Evolutionary conservation across 2,113 vertebrate species (phyloP).

Genomic region (Peromyscus polionotus): DNA sequence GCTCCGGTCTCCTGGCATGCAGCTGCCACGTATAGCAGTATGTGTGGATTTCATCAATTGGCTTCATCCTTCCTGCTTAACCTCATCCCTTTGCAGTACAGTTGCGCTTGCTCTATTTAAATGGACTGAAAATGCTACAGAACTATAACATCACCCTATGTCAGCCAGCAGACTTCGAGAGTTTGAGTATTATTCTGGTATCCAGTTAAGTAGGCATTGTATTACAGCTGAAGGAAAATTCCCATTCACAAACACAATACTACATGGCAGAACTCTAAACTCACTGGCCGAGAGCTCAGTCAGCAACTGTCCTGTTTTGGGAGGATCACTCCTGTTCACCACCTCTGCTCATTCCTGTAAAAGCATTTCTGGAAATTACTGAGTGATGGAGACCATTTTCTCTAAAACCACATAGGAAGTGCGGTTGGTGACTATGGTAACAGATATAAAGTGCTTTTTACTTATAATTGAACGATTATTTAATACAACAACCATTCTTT

Average conservation of each 20-base stretch:
- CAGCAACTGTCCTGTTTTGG: slow-evolving; percentile 56
- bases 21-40: background rate
- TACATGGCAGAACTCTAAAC: background rate
- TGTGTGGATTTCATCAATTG: background rate
- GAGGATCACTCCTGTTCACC: background rate
- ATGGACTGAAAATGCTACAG: background rate
- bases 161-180: background rate
- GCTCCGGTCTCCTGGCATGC: background rate
- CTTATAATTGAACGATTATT: slow-evolving; percentile 80
- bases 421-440: slow-evolving; percentile 85
- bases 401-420: slow-evolving; percentile 79
- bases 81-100: background rate
- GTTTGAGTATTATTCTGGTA: background rate
- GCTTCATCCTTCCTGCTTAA: background rate
- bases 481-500: slow-evolving; percentile 78
- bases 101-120: background rate
- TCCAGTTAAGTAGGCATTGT: background rate
- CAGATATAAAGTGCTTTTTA: slow-evolving; percentile 79
- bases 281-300: background rate
- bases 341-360: background rate
- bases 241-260: background rate
- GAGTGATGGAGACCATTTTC: slow-evolving; percentile 47
- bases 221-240: background rate
- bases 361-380: slow-evolving; percentile 10
- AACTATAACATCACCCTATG: background rate